phyloP scores from a whole-genome alignment of 2,888 invertebrate species.

The Teinopalpus imperialis region DNA sequence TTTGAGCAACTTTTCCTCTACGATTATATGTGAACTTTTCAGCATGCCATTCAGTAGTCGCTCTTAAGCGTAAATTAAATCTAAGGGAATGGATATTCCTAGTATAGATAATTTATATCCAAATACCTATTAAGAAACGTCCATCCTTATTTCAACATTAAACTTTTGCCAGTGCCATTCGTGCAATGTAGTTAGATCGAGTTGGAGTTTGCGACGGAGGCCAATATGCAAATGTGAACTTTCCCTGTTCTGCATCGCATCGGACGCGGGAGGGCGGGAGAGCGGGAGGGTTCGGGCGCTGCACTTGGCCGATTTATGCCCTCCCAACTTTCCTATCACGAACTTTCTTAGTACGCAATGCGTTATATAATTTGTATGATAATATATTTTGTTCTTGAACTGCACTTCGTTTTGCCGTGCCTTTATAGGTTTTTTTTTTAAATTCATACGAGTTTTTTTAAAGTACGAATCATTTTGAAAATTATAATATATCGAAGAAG shows the following conservation, averaged over 20 bases:
- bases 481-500: too few species aligned
- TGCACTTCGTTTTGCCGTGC: background rate
- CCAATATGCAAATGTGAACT: constrained; percentile 74
- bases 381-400: constrained; percentile 1
- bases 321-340: constrained; percentile 50
- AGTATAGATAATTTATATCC: too few species aligned
- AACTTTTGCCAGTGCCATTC: constrained; percentile 22
- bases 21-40: too few species aligned
- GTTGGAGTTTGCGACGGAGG: constrained; percentile 44
- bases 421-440: background rate
- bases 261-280: constrained; percentile 33
- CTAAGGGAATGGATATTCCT: too few species aligned
- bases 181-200: constrained; percentile 42
- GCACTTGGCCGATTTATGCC: constrained; percentile 76
- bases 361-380: constrained; percentile 25
- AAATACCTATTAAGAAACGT: too few species aligned
- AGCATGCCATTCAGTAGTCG: too few species aligned
- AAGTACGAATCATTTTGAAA: too few species aligned
- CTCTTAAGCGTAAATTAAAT: too few species aligned
- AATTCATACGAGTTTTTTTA: too few species aligned
- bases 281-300: constrained; percentile 47
- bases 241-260: constrained; percentile 54
- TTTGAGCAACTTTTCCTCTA: background rate
- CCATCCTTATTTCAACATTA: constrained; percentile 2
- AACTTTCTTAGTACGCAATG: constrained; percentile 28